Evolutionary conservation across 2,797 vertebrate species (phyloP), one percentile per base, ranked within the genome.

Genomic region (Anabacerthia variegaticeps): DNA sequence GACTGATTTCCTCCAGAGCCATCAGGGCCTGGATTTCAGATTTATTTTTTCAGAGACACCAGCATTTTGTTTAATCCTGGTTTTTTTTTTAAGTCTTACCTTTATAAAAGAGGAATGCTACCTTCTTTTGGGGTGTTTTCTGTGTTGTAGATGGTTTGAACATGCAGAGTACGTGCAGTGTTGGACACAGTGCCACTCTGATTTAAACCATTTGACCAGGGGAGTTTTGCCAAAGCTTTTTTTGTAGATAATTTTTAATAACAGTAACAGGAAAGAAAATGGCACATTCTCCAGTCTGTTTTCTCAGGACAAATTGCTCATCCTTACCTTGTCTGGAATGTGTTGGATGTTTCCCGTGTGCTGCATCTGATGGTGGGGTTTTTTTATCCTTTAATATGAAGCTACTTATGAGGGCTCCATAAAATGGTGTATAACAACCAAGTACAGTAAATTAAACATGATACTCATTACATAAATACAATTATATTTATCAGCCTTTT

Each of bases 401-500:
- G 85, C 92, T 96, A 5, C 73, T 96, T 92, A 78, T 36, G 91
- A 95, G 92, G 63, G 61, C 94, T 88, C 94, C 92, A 88, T 94
- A 96, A 97, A 94, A 87, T 41, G 85, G 77, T 90, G 74, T 94
- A 63, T 94, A 92, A 92, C 87, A 95, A 93, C 73, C 94, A 94
- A 96, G 72, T 95, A 95, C 84, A 92, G 96, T 94, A 97, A 97
- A 97, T 96, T 97, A 97, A 97, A 96, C 94, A 96, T 96, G 95
- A 94, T 97, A 55, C 88, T 95, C 96, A 97, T 97, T 96, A 94
- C 94, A 94, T 97, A 94, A 97, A 96, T 96, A 97, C 95, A 97
- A 95, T 97, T 97, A 96, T 96, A 97, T 96, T 97, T 97, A 97
- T 97, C 92, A 96, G 93, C 92, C 92, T 96, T 96, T 89, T 96